Base-by-base conservation (phyloP, 1,140 invertebrate genomes). In the Apis laboriosa region DNA sequence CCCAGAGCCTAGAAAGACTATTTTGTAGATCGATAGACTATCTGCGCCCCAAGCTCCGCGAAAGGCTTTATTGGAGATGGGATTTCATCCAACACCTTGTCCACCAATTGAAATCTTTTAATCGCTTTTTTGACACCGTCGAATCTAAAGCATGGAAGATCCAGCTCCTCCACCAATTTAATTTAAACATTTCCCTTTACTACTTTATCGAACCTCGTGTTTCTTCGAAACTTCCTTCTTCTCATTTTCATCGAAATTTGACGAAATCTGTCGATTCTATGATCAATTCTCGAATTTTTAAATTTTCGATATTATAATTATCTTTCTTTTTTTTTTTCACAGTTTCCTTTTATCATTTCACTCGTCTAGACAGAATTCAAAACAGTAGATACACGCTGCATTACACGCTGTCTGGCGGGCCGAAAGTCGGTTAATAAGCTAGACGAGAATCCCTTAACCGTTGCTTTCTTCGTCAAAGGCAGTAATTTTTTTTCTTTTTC, bases 371-470 rank as follows among this genome's bases (percentile, higher is more conserved):
- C 34, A 34, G 34, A 21, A 60, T 13, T 15, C 5, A 43, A 34
- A 28, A 1, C 5, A n/a, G 21, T 9, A 2, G 17, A 17, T n/a
- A 51, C 24, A 24, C 24, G 1, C 21, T 13, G 9, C 49, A 56
- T 71, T 51, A 9, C 51, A 19, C 8, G 51, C 7, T n/a, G 17
- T 61, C 58, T n/a, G 66, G 8, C 9, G 15, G 24, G 21, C 2
- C 9, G 15, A 21, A 34, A 13, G 7, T 49, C 58, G 67, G 34
- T 72, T 71, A 66, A 78, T 66, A 78, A 72, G n/a, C n/a, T 19
- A 19, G 12, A 11, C n/a, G 24, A 55, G 66, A 19, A 74, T 78
- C 67, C 51, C 66, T 66, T 64, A 72, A 83, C 66, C 75, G 34
- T 78, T 24, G 71, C 15, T 12, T 75, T 66, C 71, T 75, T 66